These are phyloP conservation scores for Cladorhizidae sp. DNA, from an alignment of 37 sponge, comb jelly and placozoan species.

Conservation along the genomic window DNA sequence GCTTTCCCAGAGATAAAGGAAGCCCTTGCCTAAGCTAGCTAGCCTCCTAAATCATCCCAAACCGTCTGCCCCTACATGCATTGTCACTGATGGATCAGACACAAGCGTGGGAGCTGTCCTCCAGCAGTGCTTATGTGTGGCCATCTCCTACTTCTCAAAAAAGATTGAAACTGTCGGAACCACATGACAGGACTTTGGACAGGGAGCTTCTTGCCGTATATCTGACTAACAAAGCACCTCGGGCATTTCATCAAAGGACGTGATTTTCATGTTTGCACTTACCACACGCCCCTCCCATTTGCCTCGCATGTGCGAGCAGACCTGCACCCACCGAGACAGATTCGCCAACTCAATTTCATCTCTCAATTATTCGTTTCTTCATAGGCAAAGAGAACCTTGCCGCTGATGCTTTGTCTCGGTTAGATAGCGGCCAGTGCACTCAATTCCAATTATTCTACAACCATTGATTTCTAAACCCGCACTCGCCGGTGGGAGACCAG, in stretches of 20 bases:
- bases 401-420: constrained; percentile 42
- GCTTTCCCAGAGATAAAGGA: background rate
- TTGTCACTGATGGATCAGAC: constrained; percentile 57
- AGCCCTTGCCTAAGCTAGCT: constrained; percentile 46
- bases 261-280: too few species aligned
- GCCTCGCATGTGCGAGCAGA: constrained; percentile 15
- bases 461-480: too few species aligned
- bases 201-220: constrained; percentile 55
- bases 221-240: constrained; percentile 52
- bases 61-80: constrained; percentile 32
- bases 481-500: background rate
- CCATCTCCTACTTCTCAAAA: constrained; percentile 23
- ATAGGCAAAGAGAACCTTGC: constrained; percentile 17
- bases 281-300: constrained; percentile 62
- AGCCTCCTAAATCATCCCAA: constrained; percentile 36
- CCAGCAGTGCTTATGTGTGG: background rate
- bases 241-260: too few species aligned
- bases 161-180: constrained; percentile 51
- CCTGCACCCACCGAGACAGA: constrained; percentile 32
- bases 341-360: constrained; percentile 62
- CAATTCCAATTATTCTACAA: background rate
- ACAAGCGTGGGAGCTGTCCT: too few species aligned
- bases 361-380: constrained; percentile 56
- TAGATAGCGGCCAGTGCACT: background rate
- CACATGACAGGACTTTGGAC: constrained; percentile 65